Percentiles rank a stretch among this genome's conserved stretches.
Conservation (phyloP, 2,888 invertebrate genomes). For the Dicyrtoma fusca region DNA sequence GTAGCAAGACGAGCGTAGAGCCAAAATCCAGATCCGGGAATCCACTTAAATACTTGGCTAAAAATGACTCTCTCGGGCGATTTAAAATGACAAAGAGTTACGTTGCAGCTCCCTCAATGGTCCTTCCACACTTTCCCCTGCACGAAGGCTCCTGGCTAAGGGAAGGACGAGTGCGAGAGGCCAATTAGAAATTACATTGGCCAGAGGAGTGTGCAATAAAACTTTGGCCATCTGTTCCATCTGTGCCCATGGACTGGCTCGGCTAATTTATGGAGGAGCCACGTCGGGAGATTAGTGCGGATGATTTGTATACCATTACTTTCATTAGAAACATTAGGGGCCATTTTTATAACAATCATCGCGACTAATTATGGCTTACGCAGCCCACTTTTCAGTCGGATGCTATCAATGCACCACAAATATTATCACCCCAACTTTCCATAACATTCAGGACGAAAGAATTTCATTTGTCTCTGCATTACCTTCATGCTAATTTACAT, state of each 20-base stretch:
- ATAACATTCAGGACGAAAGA: too few relatives aligned
- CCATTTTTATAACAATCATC: too few relatives aligned
- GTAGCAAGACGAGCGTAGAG: too few relatives aligned
- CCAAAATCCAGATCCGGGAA: too few relatives aligned
- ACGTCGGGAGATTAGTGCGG: not conserved
- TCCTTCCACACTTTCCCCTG: not conserved
- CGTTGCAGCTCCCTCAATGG: not conserved
- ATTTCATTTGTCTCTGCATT: too few relatives aligned
- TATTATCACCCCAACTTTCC: too few relatives aligned
- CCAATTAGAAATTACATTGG: not conserved
- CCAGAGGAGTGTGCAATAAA: constrained; percentile 3
- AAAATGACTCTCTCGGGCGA: constrained; percentile 8
- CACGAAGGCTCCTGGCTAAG: too few relatives aligned
- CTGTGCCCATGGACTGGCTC: not conserved
- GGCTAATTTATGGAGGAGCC: not conserved
- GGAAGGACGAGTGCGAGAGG: not conserved
- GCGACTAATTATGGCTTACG: too few relatives aligned
- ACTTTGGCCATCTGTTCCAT: constrained; percentile 19
- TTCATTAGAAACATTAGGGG: not conserved
- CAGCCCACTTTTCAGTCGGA: too few relatives aligned
- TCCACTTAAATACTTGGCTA: not conserved
- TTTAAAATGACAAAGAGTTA: not conserved
- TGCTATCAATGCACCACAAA: too few relatives aligned
- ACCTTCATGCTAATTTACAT: too few relatives aligned
- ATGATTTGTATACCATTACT: not conserved